These are phyloP conservation scores for Tolmerus cingulatus DNA, from an alignment of 2,888 invertebrate species.

Conservation along the genomic window DNA sequence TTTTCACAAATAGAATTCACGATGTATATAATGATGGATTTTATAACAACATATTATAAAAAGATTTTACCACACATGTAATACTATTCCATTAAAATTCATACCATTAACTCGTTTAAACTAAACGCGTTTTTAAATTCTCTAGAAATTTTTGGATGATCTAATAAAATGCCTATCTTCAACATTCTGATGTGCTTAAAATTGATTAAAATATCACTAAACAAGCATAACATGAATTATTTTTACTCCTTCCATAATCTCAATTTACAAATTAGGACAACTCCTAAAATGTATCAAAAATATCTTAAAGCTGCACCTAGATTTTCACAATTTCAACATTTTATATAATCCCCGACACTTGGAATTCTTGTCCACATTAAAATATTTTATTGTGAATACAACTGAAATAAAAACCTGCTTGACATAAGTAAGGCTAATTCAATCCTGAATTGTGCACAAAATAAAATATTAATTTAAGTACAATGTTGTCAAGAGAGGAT, in stretches of 20 bases:
- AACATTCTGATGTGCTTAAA: neutral
- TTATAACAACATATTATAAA: neutral
- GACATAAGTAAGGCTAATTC: conserved; percentile 24
- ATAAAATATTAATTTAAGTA: conserved; percentile 24
- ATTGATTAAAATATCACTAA: neutral
- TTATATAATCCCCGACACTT: neutral
- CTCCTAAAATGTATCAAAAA: neutral
- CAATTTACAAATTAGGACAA: neutral
- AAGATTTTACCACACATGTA: neutral
- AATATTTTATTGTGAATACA: neutral
- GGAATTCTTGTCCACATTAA: neutral
- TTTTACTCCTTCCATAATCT: neutral
- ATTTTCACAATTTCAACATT: neutral
- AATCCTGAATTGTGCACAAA: neutral
- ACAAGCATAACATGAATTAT: neutral
- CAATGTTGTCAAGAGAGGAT: neutral
- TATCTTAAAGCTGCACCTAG: neutral
- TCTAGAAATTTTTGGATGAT: neutral
- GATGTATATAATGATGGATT: neutral
- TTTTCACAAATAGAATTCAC: neutral
- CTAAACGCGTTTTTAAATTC: neutral
- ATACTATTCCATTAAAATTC: neutral
- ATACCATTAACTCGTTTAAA: neutral
- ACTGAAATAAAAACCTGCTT: neutral
- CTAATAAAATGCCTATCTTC: neutral